Evolutionary conservation across 2,797 vertebrate species (phyloP).

Genomic region (Parambassis ranga): DNA sequence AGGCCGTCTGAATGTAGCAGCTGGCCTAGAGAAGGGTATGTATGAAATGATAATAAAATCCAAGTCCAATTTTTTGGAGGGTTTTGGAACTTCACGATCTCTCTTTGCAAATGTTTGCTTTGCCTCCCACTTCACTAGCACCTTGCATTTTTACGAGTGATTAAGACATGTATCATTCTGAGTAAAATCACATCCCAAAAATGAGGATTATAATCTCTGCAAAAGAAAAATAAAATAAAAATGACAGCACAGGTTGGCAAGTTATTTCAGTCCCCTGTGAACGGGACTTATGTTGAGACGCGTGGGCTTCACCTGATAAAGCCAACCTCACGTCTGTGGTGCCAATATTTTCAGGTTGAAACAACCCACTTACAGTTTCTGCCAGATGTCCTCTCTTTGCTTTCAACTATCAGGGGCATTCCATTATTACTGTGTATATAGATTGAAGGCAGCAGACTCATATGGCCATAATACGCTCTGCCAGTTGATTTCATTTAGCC

Average conservation of each 20-base stretch:
- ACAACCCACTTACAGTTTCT: slow-evolving; percentile 54
- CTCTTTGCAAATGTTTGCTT: too few species aligned
- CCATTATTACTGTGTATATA: slow-evolving; percentile 68
- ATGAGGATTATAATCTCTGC: neutral
- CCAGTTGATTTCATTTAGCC: slow-evolving; percentile 77
- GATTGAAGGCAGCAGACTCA: slow-evolving; percentile 64
- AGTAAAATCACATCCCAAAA: neutral
- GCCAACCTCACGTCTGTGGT: slow-evolving; percentile 32
- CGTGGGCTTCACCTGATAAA: slow-evolving; percentile 47
- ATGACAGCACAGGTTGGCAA: neutral
- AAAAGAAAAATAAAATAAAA: neutral
- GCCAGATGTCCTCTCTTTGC: slow-evolving; percentile 58
- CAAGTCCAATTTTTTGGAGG: too few species aligned
- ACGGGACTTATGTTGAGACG: slow-evolving; percentile 4
- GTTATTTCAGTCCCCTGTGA: slow-evolving; percentile 15
- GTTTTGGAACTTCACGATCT: too few species aligned
- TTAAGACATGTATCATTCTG: too few species aligned
- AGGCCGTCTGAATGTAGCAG: too few species aligned
- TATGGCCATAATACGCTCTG: slow-evolving; percentile 57
- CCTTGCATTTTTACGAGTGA: too few species aligned
- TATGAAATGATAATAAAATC: too few species aligned
- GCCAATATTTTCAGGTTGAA: slow-evolving; percentile 50
- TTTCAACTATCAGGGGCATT: slow-evolving; percentile 59
- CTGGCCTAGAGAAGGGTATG: too few species aligned
- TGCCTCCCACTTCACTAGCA: neutral